Percentiles rank a stretch among this genome's conserved stretches.
Evolutionary conservation across 2,113 vertebrate genomes (phyloP).

Genomic region (Gymnogyps californianus): DNA sequence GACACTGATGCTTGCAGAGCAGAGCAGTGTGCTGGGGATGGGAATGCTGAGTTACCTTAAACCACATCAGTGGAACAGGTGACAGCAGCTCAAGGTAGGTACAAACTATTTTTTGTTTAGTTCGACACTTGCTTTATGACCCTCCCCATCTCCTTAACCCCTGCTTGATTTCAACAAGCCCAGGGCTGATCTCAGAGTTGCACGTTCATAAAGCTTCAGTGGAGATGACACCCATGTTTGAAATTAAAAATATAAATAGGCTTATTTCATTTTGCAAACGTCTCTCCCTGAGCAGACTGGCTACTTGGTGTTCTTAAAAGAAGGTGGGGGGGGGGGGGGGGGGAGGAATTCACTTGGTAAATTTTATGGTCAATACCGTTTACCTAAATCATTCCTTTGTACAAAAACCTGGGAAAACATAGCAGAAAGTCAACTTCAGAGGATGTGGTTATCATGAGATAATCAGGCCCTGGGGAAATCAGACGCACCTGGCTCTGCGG

Average conservation of each 20-base stretch:
- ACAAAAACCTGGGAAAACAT: slow-evolving; percentile 15
- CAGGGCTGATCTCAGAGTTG: neutral
- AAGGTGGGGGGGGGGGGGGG: neutral
- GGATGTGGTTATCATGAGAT: slow-evolving; percentile 75
- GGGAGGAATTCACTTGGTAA: neutral
- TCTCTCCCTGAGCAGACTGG: neutral
- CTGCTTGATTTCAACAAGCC: neutral
- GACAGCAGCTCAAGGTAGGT: neutral
- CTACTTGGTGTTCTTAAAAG: neutral
- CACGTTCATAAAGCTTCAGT: neutral
- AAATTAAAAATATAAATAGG: neutral
- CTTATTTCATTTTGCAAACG: neutral
- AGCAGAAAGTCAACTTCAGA: slow-evolving; percentile 23
- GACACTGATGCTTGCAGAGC: neutral
- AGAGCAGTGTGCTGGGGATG: neutral
- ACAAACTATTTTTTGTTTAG: neutral
- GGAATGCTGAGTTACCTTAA: neutral
- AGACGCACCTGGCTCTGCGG: slow-evolving; percentile 64
- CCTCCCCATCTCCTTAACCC: neutral
- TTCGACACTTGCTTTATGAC: neutral
- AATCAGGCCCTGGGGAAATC: slow-evolving; percentile 67
- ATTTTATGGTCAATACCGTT: slow-evolving; percentile 54
- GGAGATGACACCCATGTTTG: neutral
- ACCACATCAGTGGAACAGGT: neutral
- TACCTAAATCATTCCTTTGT: slow-evolving; percentile 71